phyloP scores from a whole-genome alignment of 2,113 vertebrate genomes.

The Hylia prasina region DNA sequence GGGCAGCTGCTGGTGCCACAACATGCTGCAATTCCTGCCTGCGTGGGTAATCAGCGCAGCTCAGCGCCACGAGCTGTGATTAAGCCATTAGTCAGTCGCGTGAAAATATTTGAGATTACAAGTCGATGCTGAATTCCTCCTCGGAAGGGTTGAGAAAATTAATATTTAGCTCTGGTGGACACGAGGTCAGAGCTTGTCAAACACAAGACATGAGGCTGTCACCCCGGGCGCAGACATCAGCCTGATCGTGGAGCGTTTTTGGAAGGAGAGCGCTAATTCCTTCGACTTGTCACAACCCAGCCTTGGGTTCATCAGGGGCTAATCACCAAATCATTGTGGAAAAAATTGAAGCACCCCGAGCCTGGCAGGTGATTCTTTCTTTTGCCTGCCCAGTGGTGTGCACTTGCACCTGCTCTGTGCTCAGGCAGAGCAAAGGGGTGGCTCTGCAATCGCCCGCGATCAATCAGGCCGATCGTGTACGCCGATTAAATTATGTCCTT shows the following conservation, averaged over 20 bases:
- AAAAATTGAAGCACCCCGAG: background rate
- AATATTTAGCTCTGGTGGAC: background rate
- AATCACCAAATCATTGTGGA: background rate
- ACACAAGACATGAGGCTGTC: background rate
- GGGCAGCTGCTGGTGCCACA: background rate
- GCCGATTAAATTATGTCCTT: background rate
- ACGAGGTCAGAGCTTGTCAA: background rate
- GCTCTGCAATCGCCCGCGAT: background rate
- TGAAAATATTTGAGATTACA: slow-evolving; percentile 47
- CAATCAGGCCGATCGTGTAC: background rate
- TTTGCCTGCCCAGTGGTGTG: background rate
- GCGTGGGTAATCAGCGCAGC: background rate
- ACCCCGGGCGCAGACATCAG: background rate
- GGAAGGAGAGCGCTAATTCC: background rate
- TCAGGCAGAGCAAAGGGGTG: background rate
- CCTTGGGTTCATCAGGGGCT: background rate
- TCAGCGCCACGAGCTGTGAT: slow-evolving; percentile 29
- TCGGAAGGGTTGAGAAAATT: background rate
- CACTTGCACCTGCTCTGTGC: background rate
- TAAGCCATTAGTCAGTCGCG: slow-evolving; percentile 45
- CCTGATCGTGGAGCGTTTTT: background rate
- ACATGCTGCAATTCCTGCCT: background rate
- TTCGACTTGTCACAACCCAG: background rate
- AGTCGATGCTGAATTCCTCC: background rate
- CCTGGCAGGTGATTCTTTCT: background rate